These are phyloP conservation scores for Escarpia spicata DNA, from an alignment of 2,888 invertebrate species.

Conservation along the genomic window DNA sequence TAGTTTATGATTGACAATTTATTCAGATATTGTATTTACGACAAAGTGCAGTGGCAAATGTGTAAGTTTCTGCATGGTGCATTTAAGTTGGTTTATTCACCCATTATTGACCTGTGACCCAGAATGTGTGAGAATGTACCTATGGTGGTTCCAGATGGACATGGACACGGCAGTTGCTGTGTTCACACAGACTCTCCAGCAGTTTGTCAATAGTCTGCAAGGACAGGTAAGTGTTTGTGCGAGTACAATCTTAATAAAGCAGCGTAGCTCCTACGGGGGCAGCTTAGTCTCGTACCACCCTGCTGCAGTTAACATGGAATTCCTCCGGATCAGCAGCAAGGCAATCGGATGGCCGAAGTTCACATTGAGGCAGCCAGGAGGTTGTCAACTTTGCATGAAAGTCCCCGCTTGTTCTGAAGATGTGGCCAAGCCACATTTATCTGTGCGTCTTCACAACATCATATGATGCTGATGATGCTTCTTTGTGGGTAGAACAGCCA, in stretches of 20 bases:
- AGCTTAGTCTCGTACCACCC: slow-evolving; percentile 21
- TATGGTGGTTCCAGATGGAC: slow-evolving; percentile 22
- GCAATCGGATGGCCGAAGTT: background rate
- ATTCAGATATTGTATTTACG: background rate
- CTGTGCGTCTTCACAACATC: no score
- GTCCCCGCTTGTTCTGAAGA: background rate
- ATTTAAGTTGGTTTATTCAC: background rate
- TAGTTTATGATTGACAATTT: background rate
- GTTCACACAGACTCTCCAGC: slow-evolving; percentile 22
- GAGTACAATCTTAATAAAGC: background rate
- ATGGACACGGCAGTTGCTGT: slow-evolving; percentile 23
- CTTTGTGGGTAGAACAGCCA: background rate
- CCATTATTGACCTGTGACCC: background rate
- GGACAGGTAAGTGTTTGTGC: slow-evolving; percentile 22
- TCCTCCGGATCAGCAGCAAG: slow-evolving; percentile 2
- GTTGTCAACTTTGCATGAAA: background rate
- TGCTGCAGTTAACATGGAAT: slow-evolving; percentile 3
- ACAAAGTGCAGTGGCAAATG: background rate
- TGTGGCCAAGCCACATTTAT: background rate
- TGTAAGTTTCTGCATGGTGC: background rate
- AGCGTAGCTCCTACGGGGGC: background rate
- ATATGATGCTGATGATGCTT: background rate
- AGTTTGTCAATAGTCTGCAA: slow-evolving; percentile 24
- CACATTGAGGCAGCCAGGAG: background rate
- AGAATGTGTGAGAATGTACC: background rate